Base-by-base conservation (phyloP, 2,113 vertebrate genomes). In the Syrmaticus mikado region DNA sequence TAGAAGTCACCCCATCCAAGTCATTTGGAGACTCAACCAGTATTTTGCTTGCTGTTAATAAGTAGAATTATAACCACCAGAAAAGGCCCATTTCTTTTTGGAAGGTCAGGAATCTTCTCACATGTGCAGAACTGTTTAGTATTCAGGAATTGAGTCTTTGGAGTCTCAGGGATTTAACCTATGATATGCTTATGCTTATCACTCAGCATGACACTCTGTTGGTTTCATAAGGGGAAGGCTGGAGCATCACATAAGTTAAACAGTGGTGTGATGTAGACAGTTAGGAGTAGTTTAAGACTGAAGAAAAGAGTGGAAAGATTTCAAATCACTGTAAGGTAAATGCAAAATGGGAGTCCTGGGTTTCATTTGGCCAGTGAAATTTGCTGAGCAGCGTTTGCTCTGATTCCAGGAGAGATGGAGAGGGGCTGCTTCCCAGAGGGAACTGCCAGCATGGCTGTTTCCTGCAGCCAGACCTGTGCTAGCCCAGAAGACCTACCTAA, bases 361-460 rank as follows among this genome's bases (percentile, higher is more conserved):
- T 22, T 61, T 84, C 34, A 22, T 68, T 82, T 70, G 40, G 25
- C 38, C 41, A 28, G 34, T 25, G 27, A 75, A 36, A 38, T 17
- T 43, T 61, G 53, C 57, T 28, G 13, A 82, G 5, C 28, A 5
- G 11, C 30, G 16, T 81, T 86, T n/a, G 5, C 6, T 67, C 30
- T 1, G 1, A 46, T 66, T 61, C 22, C 55, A 21, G 36, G 13
- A 30, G 10, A 58, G 3, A 8, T 52, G 22, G 4, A 53, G 27
- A 70, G 50, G 77, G 27, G 20, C 21, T 40, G 60, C 45, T 80
- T 58, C 60, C n/a, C 36, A 8, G 1, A 2, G 15, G n/a, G 34
- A 38, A 19, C 6, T 45, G n/a, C 36, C 1, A 1, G 8, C 13
- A 2, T 0, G 0, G 0, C 32, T 10, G 8, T 61, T 84, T 60